Base-by-base conservation (phyloP, 1,140 invertebrate genomes). In the Dryas iulia region DNA sequence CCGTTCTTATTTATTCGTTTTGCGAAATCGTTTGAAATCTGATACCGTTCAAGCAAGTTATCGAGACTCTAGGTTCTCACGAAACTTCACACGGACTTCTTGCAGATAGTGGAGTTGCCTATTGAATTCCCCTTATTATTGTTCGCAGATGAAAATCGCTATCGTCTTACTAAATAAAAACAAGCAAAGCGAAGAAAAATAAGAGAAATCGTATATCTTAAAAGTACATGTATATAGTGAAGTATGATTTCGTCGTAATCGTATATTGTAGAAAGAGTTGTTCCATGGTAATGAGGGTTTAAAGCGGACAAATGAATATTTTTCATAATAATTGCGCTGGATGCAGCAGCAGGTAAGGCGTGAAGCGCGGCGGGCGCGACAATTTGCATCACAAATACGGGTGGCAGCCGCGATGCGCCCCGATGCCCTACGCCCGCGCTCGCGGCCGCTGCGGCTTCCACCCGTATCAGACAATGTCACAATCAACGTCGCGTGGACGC, bases 11-110 rank as follows among this genome's bases (percentile, higher is more conserved):
- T 88, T 90, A 90, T 91, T 89, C 83, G 86, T 89, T 91, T 90
- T 90, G 84, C 87, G 87, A 90, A 91, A 90, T 85, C 86, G 86
- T 91, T 90, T 91, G 88, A 89, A 91, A 91, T 89, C 86, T 86
- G 87, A 91, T 91, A 91, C 81, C 87, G 83, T 89, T 89, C 77
- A 81, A 81, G 83, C 76, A 73, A 81, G 79, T 39, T 83, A 78
- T 76, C 70, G 77, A 80, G 76, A 79, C 76, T 87, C 78, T 77
- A 68, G 60, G 74, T 91, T 89, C 81, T 84, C 83, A 85, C 78
- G 75, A 85, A 87, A 87, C 85, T 90, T 91, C 87, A 89, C 85
- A 89, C 86, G 77, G 78, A 78, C 76, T 89, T 83, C 80, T 88
- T 84, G 77, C 78, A 78, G 78, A 71, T 77, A 72, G 77, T 24